phyloP scores from a whole-genome alignment of 1,140 invertebrate genomes.

The Cyphomyrmex costatus region DNA sequence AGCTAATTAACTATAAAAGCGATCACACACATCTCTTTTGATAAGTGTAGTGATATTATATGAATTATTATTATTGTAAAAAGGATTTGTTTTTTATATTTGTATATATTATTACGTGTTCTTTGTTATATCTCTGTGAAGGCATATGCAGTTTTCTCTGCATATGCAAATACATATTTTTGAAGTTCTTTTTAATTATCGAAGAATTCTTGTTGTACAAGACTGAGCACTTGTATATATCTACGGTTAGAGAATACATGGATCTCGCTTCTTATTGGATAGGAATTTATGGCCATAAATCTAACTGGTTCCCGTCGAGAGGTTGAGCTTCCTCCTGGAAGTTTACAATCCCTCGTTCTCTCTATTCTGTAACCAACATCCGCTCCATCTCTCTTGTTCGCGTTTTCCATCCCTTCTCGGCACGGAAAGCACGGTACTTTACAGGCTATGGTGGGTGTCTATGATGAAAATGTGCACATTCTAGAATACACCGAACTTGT shows the following conservation, averaged over 20 bases:
- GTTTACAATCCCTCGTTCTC: constrained; percentile 74
- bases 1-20: neutral
- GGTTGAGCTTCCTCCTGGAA: constrained; percentile 78
- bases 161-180: neutral
- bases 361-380: constrained; percentile 50
- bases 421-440: constrained; percentile 72
- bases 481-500: constrained; percentile 59
- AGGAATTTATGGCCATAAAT: constrained; percentile 84
- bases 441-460: constrained; percentile 70
- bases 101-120: neutral
- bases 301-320: constrained; percentile 80
- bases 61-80: neutral
- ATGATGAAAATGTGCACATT: constrained; percentile 69
- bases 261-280: constrained; percentile 81
- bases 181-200: constrained; percentile 35
- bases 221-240: constrained; percentile 10
- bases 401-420: constrained; percentile 63
- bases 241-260: constrained; percentile 57
- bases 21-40: neutral
- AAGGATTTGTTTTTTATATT: neutral
- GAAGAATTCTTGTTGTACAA: constrained; percentile 24
- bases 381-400: constrained; percentile 64
- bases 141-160: neutral
- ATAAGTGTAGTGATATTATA: neutral
- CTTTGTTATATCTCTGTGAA: neutral